Percentiles rank a stretch among this genome's conserved stretches.
Evolutionary conservation across 2,797 vertebrate species (phyloP).

Genomic region (Darevskia nairensis): DNA sequence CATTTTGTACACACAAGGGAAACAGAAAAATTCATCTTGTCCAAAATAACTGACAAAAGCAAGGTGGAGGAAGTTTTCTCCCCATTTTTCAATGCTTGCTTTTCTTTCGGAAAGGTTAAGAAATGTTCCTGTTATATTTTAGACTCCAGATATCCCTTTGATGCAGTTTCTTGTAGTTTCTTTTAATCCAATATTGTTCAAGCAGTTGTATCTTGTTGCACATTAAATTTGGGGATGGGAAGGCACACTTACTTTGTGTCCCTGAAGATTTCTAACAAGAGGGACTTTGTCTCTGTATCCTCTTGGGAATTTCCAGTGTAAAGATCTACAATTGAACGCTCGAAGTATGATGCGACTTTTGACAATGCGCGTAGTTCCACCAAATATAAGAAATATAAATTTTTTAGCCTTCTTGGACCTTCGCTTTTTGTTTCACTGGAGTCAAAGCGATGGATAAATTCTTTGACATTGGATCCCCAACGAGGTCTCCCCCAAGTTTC

Average conservation of each 20-base stretch:
- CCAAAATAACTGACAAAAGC: not conserved
- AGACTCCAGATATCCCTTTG: not conserved
- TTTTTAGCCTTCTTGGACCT: slow-evolving; percentile 92
- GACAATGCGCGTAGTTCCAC: slow-evolving; percentile 94
- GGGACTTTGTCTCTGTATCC: slow-evolving; percentile 88
- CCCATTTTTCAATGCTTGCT: not conserved
- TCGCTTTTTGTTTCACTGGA: slow-evolving; percentile 91
- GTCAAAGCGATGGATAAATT: slow-evolving; percentile 91
- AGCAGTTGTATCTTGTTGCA: not conserved
- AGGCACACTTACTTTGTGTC: slow-evolving; percentile 86
- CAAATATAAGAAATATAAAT: slow-evolving; percentile 94
- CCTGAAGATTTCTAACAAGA: slow-evolving; percentile 88
- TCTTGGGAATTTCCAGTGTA: slow-evolving; percentile 90
- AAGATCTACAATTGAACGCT: slow-evolving; percentile 89
- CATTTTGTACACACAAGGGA: slow-evolving; percentile 1
- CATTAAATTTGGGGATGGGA: not conserved
- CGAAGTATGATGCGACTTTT: slow-evolving; percentile 93
- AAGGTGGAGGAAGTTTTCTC: not conserved
- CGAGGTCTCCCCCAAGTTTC: slow-evolving; percentile 89
- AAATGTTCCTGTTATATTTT: not conserved
- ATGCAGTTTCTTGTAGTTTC: not conserved
- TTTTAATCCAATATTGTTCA: not conserved
- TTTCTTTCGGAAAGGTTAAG: not conserved
- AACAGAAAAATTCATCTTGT: slow-evolving; percentile 22
- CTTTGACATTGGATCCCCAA: slow-evolving; percentile 92